A percentile compares a stretch with the other conserved stretches of the same genome.
Conservation (phyloP, 92 coral and sea anemone genomes). For the Bergia puertoricense region DNA sequence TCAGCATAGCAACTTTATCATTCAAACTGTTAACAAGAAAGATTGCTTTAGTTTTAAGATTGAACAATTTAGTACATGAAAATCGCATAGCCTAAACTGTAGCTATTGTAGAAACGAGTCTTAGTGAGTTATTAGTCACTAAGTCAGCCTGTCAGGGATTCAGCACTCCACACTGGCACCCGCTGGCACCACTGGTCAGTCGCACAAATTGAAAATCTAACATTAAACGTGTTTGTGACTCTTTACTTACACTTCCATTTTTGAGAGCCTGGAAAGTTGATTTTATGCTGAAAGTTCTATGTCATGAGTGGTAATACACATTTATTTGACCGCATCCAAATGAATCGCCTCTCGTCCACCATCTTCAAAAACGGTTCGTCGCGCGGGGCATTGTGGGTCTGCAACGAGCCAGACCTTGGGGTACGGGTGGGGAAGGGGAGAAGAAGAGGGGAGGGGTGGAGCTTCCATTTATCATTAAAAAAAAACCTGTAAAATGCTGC, state of each 20-base stretch:
- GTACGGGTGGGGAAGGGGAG: no score
- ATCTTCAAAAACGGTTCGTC: background rate
- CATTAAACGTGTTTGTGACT: background rate
- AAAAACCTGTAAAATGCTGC: no score
- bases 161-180: no score
- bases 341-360: background rate
- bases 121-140: no score
- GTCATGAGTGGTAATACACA: background rate
- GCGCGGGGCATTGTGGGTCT: background rate
- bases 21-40: constrained; percentile 57
- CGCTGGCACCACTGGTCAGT: no score
- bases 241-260: constrained; percentile 46
- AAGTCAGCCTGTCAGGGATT: background rate
- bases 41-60: background rate
- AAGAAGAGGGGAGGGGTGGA: no score
- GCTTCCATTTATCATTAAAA: no score
- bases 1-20: constrained; percentile 85
- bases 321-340: no score
- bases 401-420: background rate
- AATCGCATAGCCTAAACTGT: no score
- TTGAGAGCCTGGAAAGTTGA: background rate
- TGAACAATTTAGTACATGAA: background rate
- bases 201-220: no score
- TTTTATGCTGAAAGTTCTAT: background rate
- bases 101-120: background rate